Evolutionary conservation across 2,113 vertebrate species (phyloP).

Genomic region (Bubo blakistoni): DNA sequence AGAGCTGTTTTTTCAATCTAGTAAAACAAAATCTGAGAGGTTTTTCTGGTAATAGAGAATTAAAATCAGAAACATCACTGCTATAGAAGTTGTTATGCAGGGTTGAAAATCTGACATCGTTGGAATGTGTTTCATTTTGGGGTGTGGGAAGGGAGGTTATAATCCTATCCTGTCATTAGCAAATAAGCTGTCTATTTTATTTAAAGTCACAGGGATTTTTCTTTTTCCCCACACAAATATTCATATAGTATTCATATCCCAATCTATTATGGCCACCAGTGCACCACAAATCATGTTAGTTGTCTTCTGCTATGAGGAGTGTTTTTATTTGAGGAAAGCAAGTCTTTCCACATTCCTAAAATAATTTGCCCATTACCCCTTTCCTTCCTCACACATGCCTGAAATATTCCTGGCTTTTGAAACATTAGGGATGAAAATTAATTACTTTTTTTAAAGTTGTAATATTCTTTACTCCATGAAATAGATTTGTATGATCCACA

Average conservation of each 20-base stretch:
- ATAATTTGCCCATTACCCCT: not conserved
- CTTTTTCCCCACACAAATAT: not conserved
- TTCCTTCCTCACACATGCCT: not conserved
- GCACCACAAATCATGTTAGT: not conserved
- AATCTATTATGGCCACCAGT: not conserved
- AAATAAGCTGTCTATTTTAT: not conserved
- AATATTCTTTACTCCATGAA: not conserved
- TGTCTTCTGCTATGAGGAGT: not conserved
- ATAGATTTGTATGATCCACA: not conserved
- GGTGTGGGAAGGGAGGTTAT: not conserved
- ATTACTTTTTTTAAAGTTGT: not conserved
- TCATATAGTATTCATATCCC: not conserved
- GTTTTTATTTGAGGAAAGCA: not conserved
- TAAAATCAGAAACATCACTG: not conserved
- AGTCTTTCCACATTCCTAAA: not conserved
- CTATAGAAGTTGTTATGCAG: rapidly evolving
- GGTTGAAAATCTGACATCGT: not conserved
- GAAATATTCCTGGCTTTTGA: not conserved
- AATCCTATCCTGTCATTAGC: not conserved
- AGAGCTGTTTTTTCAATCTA: not conserved
- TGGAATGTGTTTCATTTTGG: not conserved
- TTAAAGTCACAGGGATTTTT: not conserved
- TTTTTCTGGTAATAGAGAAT: not conserved
- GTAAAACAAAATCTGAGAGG: not conserved
- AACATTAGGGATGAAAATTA: not conserved